A percentile compares a stretch with the other conserved stretches of the same genome.
phyloP scores from a whole-genome alignment of 2,888 invertebrate species.

The Orchesellides sinensis region DNA sequence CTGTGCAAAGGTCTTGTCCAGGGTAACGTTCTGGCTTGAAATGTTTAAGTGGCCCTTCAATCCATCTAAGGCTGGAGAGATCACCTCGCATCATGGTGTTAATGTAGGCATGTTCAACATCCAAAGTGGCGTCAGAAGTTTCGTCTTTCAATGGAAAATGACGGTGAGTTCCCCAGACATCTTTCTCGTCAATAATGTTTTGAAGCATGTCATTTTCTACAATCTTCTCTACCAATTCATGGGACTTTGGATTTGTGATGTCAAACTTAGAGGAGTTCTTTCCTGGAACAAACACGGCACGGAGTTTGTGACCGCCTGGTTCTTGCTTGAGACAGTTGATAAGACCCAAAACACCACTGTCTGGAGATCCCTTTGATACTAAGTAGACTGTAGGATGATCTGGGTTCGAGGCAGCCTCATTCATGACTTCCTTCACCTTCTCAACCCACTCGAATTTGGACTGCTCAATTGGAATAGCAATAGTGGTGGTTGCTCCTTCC shows the following conservation, averaged over 20 bases:
- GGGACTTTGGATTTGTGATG: slow-evolving; percentile 79
- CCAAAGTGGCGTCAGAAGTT: slow-evolving; percentile 77
- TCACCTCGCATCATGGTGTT: slow-evolving; percentile 96
- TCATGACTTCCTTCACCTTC: slow-evolving; percentile 85
- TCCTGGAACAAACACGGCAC: slow-evolving; percentile 83
- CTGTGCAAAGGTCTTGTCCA: slow-evolving; percentile 84
- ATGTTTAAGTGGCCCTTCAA: slow-evolving; percentile 88
- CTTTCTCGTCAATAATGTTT: slow-evolving; percentile 87
- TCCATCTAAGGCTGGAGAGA: slow-evolving; percentile 94
- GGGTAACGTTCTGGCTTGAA: slow-evolving; percentile 78
- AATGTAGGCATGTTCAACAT: slow-evolving; percentile 94
- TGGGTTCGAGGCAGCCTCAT: slow-evolving; percentile 80
- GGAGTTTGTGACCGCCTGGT: slow-evolving; percentile 87
- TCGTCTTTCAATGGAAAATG: slow-evolving; percentile 82
- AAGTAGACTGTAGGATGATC: slow-evolving; percentile 79
- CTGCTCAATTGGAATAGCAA: slow-evolving; percentile 84
- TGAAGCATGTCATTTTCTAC: slow-evolving; percentile 84
- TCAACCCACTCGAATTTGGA: slow-evolving; percentile 89
- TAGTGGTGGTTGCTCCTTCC: background rate
- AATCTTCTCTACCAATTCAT: slow-evolving; percentile 80
- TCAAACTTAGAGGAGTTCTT: slow-evolving; percentile 80
- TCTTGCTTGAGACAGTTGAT: slow-evolving; percentile 94
- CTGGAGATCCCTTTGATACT: slow-evolving; percentile 83
- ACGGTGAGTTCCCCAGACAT: slow-evolving; percentile 91
- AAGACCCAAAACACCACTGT: slow-evolving; percentile 90